These are phyloP conservation scores for Danio tinwini DNA, from an alignment of 2,797 vertebrate species.

Conservation along the genomic window DNA sequence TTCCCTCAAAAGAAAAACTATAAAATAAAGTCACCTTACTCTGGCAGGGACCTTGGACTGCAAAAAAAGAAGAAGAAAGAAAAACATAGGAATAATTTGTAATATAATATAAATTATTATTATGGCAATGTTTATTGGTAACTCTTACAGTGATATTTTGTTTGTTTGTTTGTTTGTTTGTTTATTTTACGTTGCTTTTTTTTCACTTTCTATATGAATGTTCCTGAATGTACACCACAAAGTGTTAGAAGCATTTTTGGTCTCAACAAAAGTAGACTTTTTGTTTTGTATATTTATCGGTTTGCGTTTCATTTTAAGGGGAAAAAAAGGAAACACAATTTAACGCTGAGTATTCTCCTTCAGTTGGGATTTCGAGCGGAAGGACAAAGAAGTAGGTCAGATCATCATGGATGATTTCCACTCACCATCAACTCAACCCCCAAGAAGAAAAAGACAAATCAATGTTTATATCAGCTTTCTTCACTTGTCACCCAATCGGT, in stretches of 20 bases:
- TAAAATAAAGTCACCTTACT: conserved; percentile 74
- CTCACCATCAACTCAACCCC: conserved; percentile 40
- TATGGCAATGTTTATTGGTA: conserved; percentile 72
- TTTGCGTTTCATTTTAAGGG: conserved; percentile 64
- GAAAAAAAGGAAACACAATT: conserved; percentile 54
- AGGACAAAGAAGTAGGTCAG: conserved; percentile 45
- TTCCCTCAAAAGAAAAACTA: conserved; percentile 98
- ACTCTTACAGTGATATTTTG: conserved; percentile 74
- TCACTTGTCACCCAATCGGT: conserved; percentile 34
- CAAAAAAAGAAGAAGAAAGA: conserved; percentile 67
- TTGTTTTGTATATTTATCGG: conserved; percentile 69
- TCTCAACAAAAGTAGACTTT: conserved; percentile 63
- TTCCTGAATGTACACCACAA: conserved; percentile 96
- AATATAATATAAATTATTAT: conserved; percentile 79
- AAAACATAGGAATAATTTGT: conserved; percentile 84
- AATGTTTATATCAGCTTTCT: conserved; percentile 25
- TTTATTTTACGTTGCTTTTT: conserved; percentile 77
- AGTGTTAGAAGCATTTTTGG: conserved; percentile 78
- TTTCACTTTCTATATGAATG: conserved; percentile 92
- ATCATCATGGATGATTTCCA: conserved; percentile 44
- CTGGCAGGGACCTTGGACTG: conserved; percentile 79
- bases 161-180: conserved; percentile 83
- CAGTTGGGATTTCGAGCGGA: conserved; percentile 47
- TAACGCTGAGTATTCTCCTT: conserved; percentile 49
- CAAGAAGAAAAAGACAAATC: conserved; percentile 34